Evolutionary conservation across 2,113 vertebrate species (phyloP), one percentile per base, ranked within the genome.

Genomic region (Fregetta grallaria): DNA sequence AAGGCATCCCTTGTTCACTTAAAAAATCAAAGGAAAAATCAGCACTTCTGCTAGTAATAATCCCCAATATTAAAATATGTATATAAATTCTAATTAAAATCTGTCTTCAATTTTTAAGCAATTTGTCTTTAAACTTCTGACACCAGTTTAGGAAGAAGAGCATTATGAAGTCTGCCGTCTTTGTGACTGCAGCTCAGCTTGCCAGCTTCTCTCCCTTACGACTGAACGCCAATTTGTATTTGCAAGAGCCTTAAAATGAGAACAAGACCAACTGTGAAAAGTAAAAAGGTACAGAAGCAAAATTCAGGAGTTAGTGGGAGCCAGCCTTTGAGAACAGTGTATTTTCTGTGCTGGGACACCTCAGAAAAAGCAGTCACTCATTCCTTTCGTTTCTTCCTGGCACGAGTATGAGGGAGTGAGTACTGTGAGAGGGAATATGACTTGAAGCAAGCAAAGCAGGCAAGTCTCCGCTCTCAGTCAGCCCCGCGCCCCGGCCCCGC

Each of bases 211-310:
- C 26, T 50, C 49, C 30, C 8, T 38, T 30, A 62, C 0, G 4
- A 15, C 62, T 42, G 22, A 71, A 22, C 0, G 2, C 65, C 49
- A 6, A 1, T 6, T 10, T 1, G 5, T 47, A 7, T 19, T 50
- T 23, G 7, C 14, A 17, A 90, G 38, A 52, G 29, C 58, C 32
- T 19, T 44, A 36, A 16, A 29, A 65, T 2, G 23, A 59, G 38
- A 91, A 44, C 34, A 40, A 59, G 38, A 42, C 52, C 66, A 29
- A 20, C 22, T 9, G 27, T 1, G 0, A 52, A 30, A 72, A 34
- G 19, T 2, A 40, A 30, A 66, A 27, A 34, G 10, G 38, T 23
- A n/a, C 20, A 47, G 53, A 52, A 47, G 29, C 25, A n/a, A 30
- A n/a, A 67, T 5, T 30, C 5, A 32, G 61, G 65, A 49, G 32